These are phyloP conservation scores for Aplysia californica DNA, from an alignment of 1,140 invertebrate genomes.

Conservation along the genomic window DNA sequence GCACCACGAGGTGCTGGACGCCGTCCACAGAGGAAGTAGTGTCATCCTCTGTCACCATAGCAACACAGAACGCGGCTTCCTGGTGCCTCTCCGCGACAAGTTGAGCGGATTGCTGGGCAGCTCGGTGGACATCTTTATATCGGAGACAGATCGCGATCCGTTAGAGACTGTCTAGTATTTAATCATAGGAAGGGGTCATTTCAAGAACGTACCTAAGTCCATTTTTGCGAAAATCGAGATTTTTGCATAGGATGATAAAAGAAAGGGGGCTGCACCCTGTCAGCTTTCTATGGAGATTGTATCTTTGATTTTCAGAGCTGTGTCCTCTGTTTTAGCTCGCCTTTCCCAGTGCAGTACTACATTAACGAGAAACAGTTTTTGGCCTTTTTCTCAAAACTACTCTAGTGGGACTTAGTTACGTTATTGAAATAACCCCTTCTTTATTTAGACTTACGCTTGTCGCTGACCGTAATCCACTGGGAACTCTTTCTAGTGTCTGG, in stretches of 20 bases:
- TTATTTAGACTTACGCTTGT: background rate
- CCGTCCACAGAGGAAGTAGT: slow-evolving; percentile 71
- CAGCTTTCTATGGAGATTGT: too few species aligned
- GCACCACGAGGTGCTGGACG: slow-evolving; percentile 94
- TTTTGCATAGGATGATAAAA: too few species aligned
- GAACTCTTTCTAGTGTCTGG: background rate
- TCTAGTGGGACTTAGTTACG: background rate
- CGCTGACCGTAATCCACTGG: background rate
- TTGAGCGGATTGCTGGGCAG: slow-evolving; percentile 69
- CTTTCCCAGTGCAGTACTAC: too few species aligned
- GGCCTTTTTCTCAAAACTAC: background rate
- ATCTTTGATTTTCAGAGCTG: too few species aligned
- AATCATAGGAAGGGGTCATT: slow-evolving; percentile 1
- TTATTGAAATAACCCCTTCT: background rate
- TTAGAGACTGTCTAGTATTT: slow-evolving; percentile 69
- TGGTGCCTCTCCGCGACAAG: slow-evolving; percentile 67
- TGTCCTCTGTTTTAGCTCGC: too few species aligned
- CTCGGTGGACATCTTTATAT: slow-evolving; percentile 77
- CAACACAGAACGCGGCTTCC: slow-evolving; percentile 93
- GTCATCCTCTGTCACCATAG: slow-evolving; percentile 95
- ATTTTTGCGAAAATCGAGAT: too few species aligned
- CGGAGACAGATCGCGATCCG: slow-evolving; percentile 80
- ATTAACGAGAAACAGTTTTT: too few species aligned
- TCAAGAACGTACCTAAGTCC: background rate
- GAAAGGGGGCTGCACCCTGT: too few species aligned